Evolutionary conservation across 2,113 vertebrate genomes (phyloP).

Genomic region (Labeo catla): DNA sequence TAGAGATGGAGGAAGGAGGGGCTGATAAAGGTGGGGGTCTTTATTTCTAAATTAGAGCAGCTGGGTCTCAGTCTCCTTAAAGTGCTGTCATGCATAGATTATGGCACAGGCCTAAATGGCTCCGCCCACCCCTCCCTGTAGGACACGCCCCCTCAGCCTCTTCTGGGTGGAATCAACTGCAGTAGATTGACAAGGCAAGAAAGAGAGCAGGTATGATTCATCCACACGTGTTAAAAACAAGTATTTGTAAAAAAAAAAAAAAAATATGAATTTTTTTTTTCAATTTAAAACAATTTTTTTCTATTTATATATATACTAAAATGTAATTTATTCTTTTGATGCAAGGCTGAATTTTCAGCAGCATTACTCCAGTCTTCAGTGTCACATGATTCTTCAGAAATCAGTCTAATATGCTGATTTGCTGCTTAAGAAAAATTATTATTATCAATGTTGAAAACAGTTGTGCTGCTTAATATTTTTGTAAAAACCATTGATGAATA

Average conservation of each 20-base stretch:
- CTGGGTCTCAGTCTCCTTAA: slow-evolving; percentile 74
- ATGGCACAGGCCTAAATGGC: slow-evolving; percentile 77
- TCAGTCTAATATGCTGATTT: background rate
- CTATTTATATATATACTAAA: background rate
- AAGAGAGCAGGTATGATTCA: slow-evolving; percentile 2
- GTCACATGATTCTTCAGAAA: too few species aligned
- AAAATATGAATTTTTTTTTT: background rate
- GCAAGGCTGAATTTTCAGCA: background rate
- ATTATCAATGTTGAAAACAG: background rate
- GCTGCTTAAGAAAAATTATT: background rate
- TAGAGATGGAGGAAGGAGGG: slow-evolving; percentile 57
- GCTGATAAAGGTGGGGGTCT: slow-evolving; percentile 80
- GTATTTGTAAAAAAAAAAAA: too few species aligned
- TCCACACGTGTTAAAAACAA: background rate
- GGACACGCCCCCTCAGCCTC: slow-evolving; percentile 70
- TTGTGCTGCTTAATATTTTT: background rate
- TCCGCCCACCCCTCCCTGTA: background rate
- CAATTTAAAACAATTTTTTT: background rate
- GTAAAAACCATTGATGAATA: background rate
- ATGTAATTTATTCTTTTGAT: too few species aligned
- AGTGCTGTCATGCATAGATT: slow-evolving; percentile 80
- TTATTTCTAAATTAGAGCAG: slow-evolving; percentile 87
- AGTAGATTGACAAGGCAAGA: slow-evolving; percentile 50
- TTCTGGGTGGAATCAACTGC: slow-evolving; percentile 65
- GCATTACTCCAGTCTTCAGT: background rate